phyloP scores from a whole-genome alignment of 2,797 vertebrate species.

The Myotis daubentonii region DNA sequence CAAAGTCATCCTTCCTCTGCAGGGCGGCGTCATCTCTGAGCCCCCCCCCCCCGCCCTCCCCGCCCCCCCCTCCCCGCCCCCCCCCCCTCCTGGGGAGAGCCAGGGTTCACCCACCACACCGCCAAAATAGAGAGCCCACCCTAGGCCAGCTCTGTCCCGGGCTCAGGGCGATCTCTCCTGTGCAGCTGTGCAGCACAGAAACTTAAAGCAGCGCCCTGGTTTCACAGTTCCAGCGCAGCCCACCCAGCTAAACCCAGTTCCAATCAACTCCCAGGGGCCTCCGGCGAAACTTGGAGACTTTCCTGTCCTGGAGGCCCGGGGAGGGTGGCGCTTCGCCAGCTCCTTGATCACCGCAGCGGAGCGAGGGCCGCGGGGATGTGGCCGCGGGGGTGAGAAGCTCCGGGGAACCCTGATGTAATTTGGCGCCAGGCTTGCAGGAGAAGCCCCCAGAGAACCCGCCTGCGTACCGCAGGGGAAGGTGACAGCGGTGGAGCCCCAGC shows the following conservation, averaged over 20 bases:
- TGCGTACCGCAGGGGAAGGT: not conserved
- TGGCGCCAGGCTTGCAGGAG: not conserved
- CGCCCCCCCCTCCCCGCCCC: no score
- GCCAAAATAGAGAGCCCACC: not conserved
- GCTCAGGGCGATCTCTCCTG: not conserved
- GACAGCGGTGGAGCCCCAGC: not conserved
- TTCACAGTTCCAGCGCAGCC: not conserved
- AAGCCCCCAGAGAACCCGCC: not conserved
- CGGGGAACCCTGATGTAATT: constrained; percentile 67
- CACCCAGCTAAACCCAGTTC: not conserved
- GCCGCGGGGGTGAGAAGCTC: not conserved
- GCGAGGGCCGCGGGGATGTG: not conserved
- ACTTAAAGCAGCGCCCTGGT: not conserved
- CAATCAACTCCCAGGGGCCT: not conserved
- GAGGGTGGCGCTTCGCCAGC: not conserved
- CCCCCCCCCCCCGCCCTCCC: rapidly evolving
- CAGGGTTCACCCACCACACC: not conserved
- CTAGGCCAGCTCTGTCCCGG: no score
- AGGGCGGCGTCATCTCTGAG: not conserved
- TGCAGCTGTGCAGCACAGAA: not conserved
- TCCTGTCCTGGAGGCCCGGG: not conserved
- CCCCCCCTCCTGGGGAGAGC: no score
- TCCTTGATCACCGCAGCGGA: not conserved
- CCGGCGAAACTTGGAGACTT: not conserved
- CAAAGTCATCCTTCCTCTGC: not conserved